Conservation (phyloP, 2,113 vertebrate species). For the Orycteropus afer region DNA sequence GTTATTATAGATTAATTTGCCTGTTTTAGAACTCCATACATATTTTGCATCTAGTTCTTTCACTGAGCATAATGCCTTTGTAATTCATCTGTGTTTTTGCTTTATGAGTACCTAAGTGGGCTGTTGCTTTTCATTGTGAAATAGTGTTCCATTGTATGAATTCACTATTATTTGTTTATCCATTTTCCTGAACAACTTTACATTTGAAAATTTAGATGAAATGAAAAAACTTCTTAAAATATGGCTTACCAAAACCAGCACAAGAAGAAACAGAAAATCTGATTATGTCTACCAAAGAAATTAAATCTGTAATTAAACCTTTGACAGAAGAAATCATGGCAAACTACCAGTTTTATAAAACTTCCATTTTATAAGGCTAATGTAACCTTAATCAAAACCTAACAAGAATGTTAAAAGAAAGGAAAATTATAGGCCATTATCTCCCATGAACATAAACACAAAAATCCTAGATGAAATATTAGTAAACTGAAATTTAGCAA, state of each 20-base stretch:
- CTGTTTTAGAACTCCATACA: not conserved
- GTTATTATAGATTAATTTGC: not conserved
- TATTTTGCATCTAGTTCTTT: no score
- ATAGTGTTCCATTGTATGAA: not conserved
- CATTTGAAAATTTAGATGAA: not conserved
- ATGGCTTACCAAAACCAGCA: not conserved
- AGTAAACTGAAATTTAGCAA: not conserved
- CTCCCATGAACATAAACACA: not conserved
- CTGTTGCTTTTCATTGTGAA: not conserved
- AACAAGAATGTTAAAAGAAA: not conserved
- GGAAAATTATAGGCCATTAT: not conserved
- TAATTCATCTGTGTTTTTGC: no score
- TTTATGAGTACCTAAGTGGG: no score
- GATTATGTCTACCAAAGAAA: not conserved
- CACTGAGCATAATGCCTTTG: not conserved
- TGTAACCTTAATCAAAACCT: not conserved
- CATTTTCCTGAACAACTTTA: not conserved
- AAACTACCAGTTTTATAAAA: not conserved
- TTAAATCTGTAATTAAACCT: not conserved
- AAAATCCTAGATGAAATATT: no score
- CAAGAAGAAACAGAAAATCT: not conserved
- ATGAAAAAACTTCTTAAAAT: not conserved
- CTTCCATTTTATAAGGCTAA: not conserved
- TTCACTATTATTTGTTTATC: not conserved
- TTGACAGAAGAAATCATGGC: not conserved